Conservation (phyloP, 2,797 vertebrate species). For the Tokudaia muenninki region DNA sequence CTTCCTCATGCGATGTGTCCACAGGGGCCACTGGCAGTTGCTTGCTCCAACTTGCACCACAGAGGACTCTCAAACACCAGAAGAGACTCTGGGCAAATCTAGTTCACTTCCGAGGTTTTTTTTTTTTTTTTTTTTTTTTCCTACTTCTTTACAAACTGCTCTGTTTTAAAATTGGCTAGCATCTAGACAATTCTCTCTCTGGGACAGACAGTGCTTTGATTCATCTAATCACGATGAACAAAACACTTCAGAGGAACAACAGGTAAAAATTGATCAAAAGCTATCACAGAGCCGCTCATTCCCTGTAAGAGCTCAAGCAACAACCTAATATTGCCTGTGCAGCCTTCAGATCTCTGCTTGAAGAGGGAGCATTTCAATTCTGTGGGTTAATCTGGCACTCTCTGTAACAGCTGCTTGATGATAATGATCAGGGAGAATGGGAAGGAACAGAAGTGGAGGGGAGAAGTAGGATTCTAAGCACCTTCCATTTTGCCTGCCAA, state of each 20-base stretch:
- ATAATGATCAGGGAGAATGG: neutral
- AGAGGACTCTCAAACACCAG: neutral
- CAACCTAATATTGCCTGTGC: neutral
- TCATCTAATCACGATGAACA: constrained; percentile 44
- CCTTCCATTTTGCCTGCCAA: neutral
- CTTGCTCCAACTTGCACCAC: neutral
- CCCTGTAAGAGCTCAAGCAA: neutral
- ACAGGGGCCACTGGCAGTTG: neutral
- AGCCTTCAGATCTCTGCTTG: constrained; percentile 4
- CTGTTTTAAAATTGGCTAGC: constrained; percentile 44
- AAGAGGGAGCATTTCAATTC: neutral
- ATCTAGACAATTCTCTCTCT: constrained; percentile 13
- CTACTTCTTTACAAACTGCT: constrained; percentile 21
- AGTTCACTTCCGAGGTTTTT: constrained; percentile 12
- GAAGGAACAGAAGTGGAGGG: neutral
- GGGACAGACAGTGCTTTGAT: constrained; percentile 48
- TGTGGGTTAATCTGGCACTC: neutral
- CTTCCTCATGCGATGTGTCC: neutral
- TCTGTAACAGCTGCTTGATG: neutral
- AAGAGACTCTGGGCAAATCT: neutral
- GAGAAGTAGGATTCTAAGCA: neutral
- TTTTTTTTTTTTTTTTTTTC: neutral
- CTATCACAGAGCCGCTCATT: neutral
- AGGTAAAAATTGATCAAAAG: constrained; percentile 48
- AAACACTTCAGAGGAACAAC: constrained; percentile 53